Conservation (phyloP, 2,797 vertebrate species). For the Dromococcyx pavoninus region DNA sequence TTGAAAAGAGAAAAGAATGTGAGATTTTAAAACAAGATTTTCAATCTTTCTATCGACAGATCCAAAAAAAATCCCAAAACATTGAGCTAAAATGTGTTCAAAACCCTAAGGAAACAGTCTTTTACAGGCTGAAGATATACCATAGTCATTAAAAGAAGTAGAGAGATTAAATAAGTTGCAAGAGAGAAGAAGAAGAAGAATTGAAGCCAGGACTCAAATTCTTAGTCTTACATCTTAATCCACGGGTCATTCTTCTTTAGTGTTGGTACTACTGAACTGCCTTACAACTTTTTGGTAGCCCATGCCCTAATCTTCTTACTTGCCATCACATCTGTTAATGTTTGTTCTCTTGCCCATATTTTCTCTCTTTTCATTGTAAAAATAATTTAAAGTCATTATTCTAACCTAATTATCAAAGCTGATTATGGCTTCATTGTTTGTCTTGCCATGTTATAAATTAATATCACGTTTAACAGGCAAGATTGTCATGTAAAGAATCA, state of each 20-base stretch:
- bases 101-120: background rate
- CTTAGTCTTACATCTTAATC: background rate
- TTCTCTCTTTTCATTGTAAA: constrained; percentile 9
- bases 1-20: background rate
- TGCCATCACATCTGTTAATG: background rate
- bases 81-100: background rate
- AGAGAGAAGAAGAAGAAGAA: background rate
- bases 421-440: constrained; percentile 54
- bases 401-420: constrained; percentile 55
- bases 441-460: constrained; percentile 5
- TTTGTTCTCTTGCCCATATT: background rate
- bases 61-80: background rate
- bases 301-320: background rate
- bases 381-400: constrained; percentile 19
- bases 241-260: background rate
- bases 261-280: background rate
- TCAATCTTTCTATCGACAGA: background rate
- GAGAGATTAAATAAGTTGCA: background rate
- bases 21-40: background rate
- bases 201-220: background rate
- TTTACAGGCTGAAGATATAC: background rate
- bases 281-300: background rate
- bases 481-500: constrained; percentile 52
- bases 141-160: background rate
- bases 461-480: constrained; percentile 6